A percentile compares a stretch with the other conserved stretches of the same genome.
phyloP scores from a whole-genome alignment of 2,888 invertebrate genomes.

The Omphaloscelis lunosa region DNA sequence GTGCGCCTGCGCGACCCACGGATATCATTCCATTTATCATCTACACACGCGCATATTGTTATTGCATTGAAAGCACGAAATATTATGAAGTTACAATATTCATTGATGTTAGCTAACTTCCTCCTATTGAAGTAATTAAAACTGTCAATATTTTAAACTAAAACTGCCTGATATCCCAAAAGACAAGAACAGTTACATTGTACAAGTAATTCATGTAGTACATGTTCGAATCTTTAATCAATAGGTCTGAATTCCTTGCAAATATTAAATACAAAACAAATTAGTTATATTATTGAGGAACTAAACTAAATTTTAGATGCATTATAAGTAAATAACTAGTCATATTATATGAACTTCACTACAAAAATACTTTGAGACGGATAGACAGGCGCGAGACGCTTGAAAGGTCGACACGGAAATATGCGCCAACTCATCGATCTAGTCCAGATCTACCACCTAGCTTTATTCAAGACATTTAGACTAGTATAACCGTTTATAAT shows the following conservation, averaged over 20 bases:
- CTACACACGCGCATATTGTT: constrained; percentile 57
- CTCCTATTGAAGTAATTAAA: not conserved
- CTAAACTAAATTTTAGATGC: not conserved
- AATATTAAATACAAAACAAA: not conserved
- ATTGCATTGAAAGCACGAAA: constrained; percentile 43
- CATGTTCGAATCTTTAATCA: not conserved
- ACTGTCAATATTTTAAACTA: not conserved
- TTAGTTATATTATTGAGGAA: not conserved
- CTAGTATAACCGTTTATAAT: constrained; percentile 41
- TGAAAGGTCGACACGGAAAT: constrained; percentile 72
- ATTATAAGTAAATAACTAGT: constrained; percentile 15
- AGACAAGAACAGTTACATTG: too few species aligned
- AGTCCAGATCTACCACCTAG: constrained; percentile 67
- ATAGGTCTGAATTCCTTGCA: not conserved
- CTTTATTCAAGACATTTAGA: constrained; percentile 56
- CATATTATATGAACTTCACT: constrained; percentile 50
- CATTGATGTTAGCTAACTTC: constrained; percentile 20
- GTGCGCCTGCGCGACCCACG: constrained; percentile 78
- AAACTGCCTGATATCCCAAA: not conserved
- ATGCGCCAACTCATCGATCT: constrained; percentile 70
- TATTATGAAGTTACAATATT: constrained; percentile 40
- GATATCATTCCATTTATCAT: constrained; percentile 70
- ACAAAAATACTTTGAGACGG: constrained; percentile 60
- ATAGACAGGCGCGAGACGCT: constrained; percentile 73
- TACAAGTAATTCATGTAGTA: too few species aligned